phyloP scores from a whole-genome alignment of 2,113 vertebrate genomes.

The Speoplatyrhinus poulsoni region DNA sequence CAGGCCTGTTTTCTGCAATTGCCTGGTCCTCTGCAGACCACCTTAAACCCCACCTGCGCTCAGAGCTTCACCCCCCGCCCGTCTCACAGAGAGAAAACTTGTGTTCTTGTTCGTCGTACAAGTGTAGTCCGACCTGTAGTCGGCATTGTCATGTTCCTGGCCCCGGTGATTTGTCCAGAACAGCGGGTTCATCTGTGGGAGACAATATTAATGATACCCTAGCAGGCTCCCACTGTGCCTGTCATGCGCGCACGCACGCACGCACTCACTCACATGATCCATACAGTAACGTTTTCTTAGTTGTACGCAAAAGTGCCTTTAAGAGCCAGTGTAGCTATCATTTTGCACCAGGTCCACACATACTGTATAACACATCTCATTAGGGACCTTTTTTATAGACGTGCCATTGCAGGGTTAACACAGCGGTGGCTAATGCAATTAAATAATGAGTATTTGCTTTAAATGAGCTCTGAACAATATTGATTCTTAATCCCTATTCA shows the following conservation, averaged over 20 bases:
- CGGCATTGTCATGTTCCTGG: constrained; percentile 47
- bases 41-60: constrained; percentile 24
- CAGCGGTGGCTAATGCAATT: too few species aligned
- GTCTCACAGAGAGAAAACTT: constrained; percentile 54
- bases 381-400: too few species aligned
- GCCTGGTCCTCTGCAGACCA: constrained; percentile 44
- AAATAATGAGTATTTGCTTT: too few species aligned
- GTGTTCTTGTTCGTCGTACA: constrained; percentile 66
- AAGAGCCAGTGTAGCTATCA: background rate
- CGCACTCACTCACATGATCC: background rate
- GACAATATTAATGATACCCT: constrained; percentile 68
- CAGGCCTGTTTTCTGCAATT: constrained; percentile 47
- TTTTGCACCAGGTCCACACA: background rate
- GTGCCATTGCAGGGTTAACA: too few species aligned
- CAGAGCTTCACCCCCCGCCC: constrained; percentile 31
- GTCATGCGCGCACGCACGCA: constrained; percentile 23
- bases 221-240: constrained; percentile 47
- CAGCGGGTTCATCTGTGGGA: constrained; percentile 54
- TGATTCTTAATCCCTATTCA: too few species aligned
- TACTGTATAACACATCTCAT: too few species aligned
- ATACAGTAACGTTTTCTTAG: too few species aligned
- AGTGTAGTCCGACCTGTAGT: constrained; percentile 48
- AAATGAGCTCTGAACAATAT: too few species aligned
- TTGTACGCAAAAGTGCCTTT: background rate
- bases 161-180: constrained; percentile 59